Evolutionary conservation across 2,113 vertebrate species (phyloP), one percentile per base, ranked within the genome.

Genomic region (Notechis scutatus): DNA sequence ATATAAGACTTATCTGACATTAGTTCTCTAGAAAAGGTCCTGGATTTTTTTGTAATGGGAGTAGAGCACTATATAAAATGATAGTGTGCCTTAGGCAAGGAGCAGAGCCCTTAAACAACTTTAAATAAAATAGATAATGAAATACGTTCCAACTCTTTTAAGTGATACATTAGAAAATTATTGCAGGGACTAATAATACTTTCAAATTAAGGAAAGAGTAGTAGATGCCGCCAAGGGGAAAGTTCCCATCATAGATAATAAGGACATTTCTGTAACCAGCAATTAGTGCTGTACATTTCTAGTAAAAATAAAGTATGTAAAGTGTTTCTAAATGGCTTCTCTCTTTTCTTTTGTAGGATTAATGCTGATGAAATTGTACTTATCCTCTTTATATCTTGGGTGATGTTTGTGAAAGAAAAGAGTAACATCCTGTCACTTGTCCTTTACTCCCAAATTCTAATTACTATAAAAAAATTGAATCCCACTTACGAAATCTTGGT

Each of bases 391-490:
- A 69, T 81, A 95, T 56, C 39, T 95, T 94, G 91, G 42, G 42
- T 92, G 34, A 69, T 95, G 69, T 95, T 95, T 95, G 94, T 94
- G 90, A 95, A 90, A 59, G 92, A 92, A n/a, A 23, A 85, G 93
- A 26, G 91, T 90, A 81, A 81, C 96, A 94, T 90, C 93, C 91
- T 47, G 93, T 93, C 93, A 96, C 95, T 94, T 96, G 95, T 89
- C 81, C 89, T 93, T 91, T 95, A 94, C 94, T 88, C 93, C 94
- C 85, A 57, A 97, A 96, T 95, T 94, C 93, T 95, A 95, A 96
- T 95, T 95, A 29, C 52, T 74, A 85, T 92, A 92, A 7, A 39
- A 39, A 95, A 95, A 95, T 52, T 50, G 54, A 94, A 64, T 90
- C 92, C 94, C 23, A 89, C 0, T 0, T 91, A 95, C 91, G 93